Evolutionary conservation across 2,888 invertebrate genomes (phyloP).

Genomic region (Ariolimax columbianus): DNA sequence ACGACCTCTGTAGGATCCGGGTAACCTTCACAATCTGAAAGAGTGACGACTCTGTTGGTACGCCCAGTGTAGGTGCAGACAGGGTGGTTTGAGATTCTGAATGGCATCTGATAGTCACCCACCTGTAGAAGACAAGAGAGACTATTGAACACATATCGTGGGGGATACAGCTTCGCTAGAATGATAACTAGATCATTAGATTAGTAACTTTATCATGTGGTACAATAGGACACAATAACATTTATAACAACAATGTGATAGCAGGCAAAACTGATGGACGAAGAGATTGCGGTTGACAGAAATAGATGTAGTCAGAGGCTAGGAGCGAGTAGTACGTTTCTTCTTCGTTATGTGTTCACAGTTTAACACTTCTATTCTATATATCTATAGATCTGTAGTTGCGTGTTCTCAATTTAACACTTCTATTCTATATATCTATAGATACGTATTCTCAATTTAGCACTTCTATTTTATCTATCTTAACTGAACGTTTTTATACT

Average conservation of each 20-base stretch:
- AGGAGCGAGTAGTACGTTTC: too few relatives aligned
- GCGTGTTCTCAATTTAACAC: neutral
- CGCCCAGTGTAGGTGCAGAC: constrained; percentile 89
- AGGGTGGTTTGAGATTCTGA: constrained; percentile 90
- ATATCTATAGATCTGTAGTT: neutral
- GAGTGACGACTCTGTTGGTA: constrained; percentile 83
- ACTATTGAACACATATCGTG: neutral
- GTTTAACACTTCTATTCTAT: neutral
- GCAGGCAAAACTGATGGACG: too few relatives aligned
- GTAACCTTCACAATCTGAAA: constrained; percentile 85
- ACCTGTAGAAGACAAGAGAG: constrained; percentile 81
- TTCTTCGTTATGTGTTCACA: neutral
- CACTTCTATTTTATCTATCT: too few relatives aligned
- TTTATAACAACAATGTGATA: too few relatives aligned
- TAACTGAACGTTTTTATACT: too few relatives aligned
- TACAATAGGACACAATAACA: too few relatives aligned
- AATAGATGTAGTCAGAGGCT: too few relatives aligned
- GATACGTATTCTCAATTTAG: neutral
- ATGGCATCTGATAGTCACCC: constrained; percentile 92
- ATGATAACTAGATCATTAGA: neutral
- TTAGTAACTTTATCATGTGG: too few relatives aligned
- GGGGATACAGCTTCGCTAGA: neutral
- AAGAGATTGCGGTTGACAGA: too few relatives aligned
- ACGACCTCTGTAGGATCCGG: constrained; percentile 86
- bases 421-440: too few relatives aligned